phyloP scores from a whole-genome alignment of 1,140 invertebrate species.

The Drosophila setifemur region DNA sequence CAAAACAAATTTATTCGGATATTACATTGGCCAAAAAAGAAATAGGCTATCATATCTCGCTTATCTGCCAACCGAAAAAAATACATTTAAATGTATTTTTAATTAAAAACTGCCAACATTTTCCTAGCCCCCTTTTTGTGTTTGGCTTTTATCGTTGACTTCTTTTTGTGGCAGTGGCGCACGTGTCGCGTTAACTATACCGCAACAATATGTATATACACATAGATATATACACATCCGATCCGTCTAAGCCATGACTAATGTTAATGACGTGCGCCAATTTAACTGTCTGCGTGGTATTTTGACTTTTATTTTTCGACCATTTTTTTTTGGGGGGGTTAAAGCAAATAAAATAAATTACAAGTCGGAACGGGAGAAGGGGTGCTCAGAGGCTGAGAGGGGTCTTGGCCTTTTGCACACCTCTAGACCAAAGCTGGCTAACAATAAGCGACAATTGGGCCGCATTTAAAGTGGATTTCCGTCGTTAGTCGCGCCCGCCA shows the following conservation, averaged over 20 bases:
- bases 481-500: constrained; percentile 39
- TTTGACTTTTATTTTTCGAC: constrained; percentile 14
- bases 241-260: constrained; percentile 56
- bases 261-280: constrained; percentile 55
- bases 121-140: constrained; percentile 27
- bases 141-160: constrained; percentile 23
- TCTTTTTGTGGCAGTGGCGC: constrained; percentile 26
- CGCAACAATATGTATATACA: constrained; percentile 1
- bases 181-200: constrained; percentile 29
- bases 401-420: constrained; percentile 25
- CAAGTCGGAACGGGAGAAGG: constrained; percentile 5
- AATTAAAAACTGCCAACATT: constrained; percentile 47
- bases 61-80: constrained; percentile 17
- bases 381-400: neutral
- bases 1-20: constrained; percentile 21
- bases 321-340: constrained; percentile 19
- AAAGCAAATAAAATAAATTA: constrained; percentile 58
- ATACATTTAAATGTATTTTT: constrained; percentile 30
- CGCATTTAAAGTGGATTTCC: constrained; percentile 40
- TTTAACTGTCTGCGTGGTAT: constrained; percentile 44
- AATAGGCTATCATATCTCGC: constrained; percentile 34
- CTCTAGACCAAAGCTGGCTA: neutral
- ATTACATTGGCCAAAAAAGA: constrained; percentile 11
- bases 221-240: neutral
- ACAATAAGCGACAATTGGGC: constrained; percentile 40